These are phyloP conservation scores for Saccopteryx leptura DNA, from an alignment of 2,113 vertebrate genomes.

Conservation along the genomic window DNA sequence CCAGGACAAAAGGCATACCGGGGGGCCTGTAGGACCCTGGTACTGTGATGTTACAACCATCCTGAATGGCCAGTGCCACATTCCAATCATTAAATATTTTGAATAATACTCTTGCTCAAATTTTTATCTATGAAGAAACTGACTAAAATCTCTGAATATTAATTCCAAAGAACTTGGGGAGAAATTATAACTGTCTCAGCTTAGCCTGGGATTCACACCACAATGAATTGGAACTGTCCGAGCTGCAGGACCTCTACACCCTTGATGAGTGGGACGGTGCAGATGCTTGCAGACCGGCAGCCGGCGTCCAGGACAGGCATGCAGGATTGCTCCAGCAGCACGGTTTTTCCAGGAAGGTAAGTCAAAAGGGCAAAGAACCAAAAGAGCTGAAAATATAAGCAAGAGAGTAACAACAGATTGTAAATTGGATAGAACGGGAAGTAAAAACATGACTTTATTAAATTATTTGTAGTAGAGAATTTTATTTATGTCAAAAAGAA, in stretches of 20 bases:
- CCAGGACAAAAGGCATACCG: not conserved
- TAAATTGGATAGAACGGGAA: not conserved
- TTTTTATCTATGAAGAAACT: not conserved
- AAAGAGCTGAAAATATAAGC: not conserved
- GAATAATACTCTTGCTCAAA: not conserved
- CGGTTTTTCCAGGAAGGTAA: not conserved
- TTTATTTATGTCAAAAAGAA: not conserved
- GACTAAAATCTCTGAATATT: not conserved
- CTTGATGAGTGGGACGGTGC: not conserved
- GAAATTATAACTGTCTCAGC: not conserved
- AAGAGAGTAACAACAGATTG: not conserved
- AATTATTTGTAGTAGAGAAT: not conserved
- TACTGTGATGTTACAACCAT: not conserved
- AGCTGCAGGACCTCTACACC: not conserved
- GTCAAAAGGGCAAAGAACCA: not conserved
- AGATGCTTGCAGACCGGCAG: not conserved
- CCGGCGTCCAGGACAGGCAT: not conserved
- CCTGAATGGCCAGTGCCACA: not conserved
- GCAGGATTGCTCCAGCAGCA: not conserved
- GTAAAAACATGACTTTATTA: not conserved
- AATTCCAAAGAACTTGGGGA: not conserved
- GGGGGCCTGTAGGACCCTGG: fast-evolving
- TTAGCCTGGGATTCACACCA: not conserved
- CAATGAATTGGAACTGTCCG: not conserved
- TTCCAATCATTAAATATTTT: not conserved